Evolutionary conservation across 1,140 invertebrate genomes (phyloP).

Genomic region (Latrodectus geometricus): DNA sequence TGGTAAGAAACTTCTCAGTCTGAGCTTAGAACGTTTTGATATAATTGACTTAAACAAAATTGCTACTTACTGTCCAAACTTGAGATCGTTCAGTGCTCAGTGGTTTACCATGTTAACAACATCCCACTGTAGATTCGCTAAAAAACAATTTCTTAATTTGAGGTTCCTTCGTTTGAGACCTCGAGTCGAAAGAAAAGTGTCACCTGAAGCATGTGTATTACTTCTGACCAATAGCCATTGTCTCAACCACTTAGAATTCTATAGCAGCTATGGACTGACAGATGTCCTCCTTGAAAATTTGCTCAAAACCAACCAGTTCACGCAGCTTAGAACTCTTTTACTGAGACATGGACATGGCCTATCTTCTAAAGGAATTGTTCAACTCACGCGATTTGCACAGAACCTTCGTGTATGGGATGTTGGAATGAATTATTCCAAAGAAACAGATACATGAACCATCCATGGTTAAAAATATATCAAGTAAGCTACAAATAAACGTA

Average conservation of each 20-base stretch:
- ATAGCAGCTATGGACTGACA: constrained; percentile 63
- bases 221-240: constrained; percentile 54
- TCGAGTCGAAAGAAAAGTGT: constrained; percentile 52
- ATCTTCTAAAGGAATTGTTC: constrained; percentile 41
- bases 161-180: constrained; percentile 63
- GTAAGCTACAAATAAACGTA: neutral
- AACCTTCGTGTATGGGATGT: constrained; percentile 57
- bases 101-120: constrained; percentile 63
- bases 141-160: constrained; percentile 62
- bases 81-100: constrained; percentile 63
- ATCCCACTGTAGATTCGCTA: constrained; percentile 2
- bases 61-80: constrained; percentile 62
- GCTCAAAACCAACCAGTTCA: constrained; percentile 60
- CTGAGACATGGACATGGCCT: constrained; percentile 64
- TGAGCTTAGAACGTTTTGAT: constrained; percentile 63
- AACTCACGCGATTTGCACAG: constrained; percentile 35
- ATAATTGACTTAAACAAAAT: constrained; percentile 63
- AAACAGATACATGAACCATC: neutral
- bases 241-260: constrained; percentile 63
- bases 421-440: constrained; percentile 53
- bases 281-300: constrained; percentile 55
- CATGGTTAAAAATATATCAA: too few species aligned
- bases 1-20: constrained; percentile 56
- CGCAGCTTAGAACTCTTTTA: constrained; percentile 56
- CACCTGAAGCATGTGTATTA: constrained; percentile 51